Evolutionary conservation across 1,140 invertebrate genomes (phyloP), one percentile per base, ranked within the genome.

Genomic region (Nasonia giraulti): DNA sequence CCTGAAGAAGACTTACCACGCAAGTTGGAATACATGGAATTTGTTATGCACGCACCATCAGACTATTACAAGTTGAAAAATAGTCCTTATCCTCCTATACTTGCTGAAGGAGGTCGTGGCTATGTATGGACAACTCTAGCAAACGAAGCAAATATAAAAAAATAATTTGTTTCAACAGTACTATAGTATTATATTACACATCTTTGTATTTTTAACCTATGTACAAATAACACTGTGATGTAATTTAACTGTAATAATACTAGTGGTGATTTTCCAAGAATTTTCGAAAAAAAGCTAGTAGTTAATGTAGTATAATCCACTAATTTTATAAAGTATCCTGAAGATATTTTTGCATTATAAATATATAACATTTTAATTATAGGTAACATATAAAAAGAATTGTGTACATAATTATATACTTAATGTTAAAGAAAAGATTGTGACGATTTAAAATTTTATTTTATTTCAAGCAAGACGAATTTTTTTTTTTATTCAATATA

Each of bases 1-100:
- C 97, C 97, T 47, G 97, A 98, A 90, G 98, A 99, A 94, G 97
- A 98, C 88, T 92, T 98, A 6, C 97, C 97, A 1, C 93, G 97
- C 6, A 97, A 97, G 92, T 93, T 99, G 75, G 96, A 97, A 77
- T 97, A 95, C 85, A 96, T 98, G 95, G 96, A 98, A 89, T 98
- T 98, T 94, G 95, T 98, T 14, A 98, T 98, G 95, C 97, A 98
- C 91, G 97, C 97, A 2, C 97, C 97, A 2, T 97, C 97, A 11
- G 97, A 98, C 91, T 98, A 98, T 92, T 98, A 96, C 89, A 96
- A 96, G 89, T 93, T 96, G 17, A 95, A 95, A 87, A 96, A 94
- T 85, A 95, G 95, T 50, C 97, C 97, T 1, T 98, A 97, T 91
- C 96, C 96, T 0, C 91, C 95, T 11, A 90, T 94, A 2, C 91